Evolutionary conservation across 1,140 invertebrate species (phyloP).

Genomic region (Meloidogyne exigua): DNA sequence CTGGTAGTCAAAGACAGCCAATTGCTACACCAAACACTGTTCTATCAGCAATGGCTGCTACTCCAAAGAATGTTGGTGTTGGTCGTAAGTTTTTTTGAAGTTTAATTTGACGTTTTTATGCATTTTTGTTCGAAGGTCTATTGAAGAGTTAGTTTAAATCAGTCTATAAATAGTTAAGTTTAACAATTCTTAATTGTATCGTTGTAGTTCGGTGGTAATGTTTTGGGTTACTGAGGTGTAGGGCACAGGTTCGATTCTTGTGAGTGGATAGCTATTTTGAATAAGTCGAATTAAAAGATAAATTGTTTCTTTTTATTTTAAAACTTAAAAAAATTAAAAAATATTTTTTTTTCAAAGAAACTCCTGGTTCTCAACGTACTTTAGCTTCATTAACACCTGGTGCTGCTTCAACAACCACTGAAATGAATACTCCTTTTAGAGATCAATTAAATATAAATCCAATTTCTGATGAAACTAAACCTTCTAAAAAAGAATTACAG

Average conservation of each 20-base stretch:
- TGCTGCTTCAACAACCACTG: slow-evolving; percentile 36
- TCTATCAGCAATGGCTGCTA: slow-evolving; percentile 85
- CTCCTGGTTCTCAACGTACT: slow-evolving; percentile 34
- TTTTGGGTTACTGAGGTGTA: no score
- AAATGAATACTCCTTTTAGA: slow-evolving; percentile 72
- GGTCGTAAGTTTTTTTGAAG: neutral
- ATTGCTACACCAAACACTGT: slow-evolving; percentile 90
- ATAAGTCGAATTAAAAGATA: no score
- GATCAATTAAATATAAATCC: slow-evolving; percentile 94
- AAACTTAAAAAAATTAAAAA: slow-evolving; percentile 8
- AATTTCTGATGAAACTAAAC: slow-evolving; percentile 68
- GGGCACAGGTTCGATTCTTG: no score
- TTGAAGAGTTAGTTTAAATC: no score
- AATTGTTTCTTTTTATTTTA: no score
- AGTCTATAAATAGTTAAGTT: no score
- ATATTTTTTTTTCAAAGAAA: slow-evolving; percentile 30
- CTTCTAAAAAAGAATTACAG: slow-evolving; percentile 71
- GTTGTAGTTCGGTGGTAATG: no score
- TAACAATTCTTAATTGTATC: no score
- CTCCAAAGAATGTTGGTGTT: slow-evolving; percentile 62
- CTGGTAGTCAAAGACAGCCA: slow-evolving; percentile 68
- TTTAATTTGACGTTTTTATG: neutral
- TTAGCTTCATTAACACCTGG: slow-evolving; percentile 23
- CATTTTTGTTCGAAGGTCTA: no score
- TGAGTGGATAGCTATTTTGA: no score